These are phyloP conservation scores for Tetragonisca angustula DNA, from an alignment of 2,888 invertebrate genomes.

Conservation along the genomic window DNA sequence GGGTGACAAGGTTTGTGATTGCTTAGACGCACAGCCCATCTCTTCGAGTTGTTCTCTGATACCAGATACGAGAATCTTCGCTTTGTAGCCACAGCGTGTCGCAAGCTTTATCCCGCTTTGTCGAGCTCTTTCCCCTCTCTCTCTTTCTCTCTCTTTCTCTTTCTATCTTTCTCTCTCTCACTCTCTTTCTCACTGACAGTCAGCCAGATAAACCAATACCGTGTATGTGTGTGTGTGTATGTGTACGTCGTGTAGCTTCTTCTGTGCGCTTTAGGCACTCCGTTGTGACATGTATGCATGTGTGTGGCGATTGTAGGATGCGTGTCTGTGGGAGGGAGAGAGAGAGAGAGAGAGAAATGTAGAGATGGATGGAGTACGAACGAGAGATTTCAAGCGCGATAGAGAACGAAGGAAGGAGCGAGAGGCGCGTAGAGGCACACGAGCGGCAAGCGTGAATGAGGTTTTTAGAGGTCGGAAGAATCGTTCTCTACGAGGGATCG, in stretches of 20 bases:
- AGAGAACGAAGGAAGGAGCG: constrained; percentile 18
- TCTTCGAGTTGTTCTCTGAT: constrained; percentile 31
- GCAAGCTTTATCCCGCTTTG: constrained; percentile 42
- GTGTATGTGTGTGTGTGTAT: neutral
- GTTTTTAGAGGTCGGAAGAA: constrained; percentile 41
- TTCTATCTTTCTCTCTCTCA: neutral
- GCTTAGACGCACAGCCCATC: constrained; percentile 60
- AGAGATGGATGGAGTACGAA: constrained; percentile 18
- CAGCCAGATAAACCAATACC: constrained; percentile 24
- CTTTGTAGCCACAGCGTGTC: constrained; percentile 41
- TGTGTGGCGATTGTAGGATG: neutral
- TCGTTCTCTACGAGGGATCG: constrained; percentile 1
- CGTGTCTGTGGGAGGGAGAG: constrained; percentile 18
- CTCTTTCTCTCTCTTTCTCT: neutral
- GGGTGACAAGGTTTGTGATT: constrained; percentile 83
- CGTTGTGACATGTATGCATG: neutral
- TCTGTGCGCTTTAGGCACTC: no score
- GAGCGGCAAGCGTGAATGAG: constrained; percentile 41
- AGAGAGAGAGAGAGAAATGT: constrained; percentile 22
- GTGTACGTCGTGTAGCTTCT: neutral
- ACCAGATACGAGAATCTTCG: constrained; percentile 35
- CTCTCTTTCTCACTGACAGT: constrained; percentile 16
- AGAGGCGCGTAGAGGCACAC: constrained; percentile 19
- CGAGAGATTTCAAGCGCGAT: constrained; percentile 19
- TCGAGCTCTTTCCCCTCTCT: neutral